Evolutionary conservation across 2,888 invertebrate genomes (phyloP), one percentile per base, ranked within the genome.

Genomic region (Morpho deidamia): DNA sequence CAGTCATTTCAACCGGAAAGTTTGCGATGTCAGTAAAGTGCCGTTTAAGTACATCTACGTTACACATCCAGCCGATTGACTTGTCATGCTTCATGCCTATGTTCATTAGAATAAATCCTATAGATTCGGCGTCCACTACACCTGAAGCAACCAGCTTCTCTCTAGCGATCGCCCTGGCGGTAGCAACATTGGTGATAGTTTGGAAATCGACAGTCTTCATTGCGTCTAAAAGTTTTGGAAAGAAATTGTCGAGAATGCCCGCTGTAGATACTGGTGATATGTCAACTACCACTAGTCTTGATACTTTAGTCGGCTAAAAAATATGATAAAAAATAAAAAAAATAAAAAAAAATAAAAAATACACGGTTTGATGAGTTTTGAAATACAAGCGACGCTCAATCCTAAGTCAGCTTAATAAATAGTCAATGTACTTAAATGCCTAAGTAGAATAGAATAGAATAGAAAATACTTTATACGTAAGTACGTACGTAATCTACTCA

Each of bases 251-350:
- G 1, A 88, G 72, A 7, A 87, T 85, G 0, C 90, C 83, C 51
- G 91, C 91, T 0, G 84, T 83, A 23, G 90, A 83, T 1, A 92
- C 69, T 0, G 95, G 95, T 0, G 94, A 92, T 65, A 94, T 92
- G 68, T 95, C 95, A 11, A 93, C 92, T 7, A 94, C 90, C n/a
- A 94, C 74, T 48, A 95, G 76, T 60, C 91, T 92, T 23, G 91
- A 83, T 1, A 95, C 88, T 59, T 90, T 71, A 5, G 82, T 67
- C 11, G 92, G 91, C 91, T 91, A 76, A 37, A 81, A 83, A 10
- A 44, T 33, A 33, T 11, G 11, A 11, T 40, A 11, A 11, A 11
- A 11, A 11, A n/a, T 39, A n/a, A 39, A 3, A 11, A 4, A 7
- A 40, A 40, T 40, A 11, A 11, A 39, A 11, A 39, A n/a, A n/a